Base-by-base conservation (phyloP, 2,113 vertebrate species). In the Crocuta crocuta region DNA sequence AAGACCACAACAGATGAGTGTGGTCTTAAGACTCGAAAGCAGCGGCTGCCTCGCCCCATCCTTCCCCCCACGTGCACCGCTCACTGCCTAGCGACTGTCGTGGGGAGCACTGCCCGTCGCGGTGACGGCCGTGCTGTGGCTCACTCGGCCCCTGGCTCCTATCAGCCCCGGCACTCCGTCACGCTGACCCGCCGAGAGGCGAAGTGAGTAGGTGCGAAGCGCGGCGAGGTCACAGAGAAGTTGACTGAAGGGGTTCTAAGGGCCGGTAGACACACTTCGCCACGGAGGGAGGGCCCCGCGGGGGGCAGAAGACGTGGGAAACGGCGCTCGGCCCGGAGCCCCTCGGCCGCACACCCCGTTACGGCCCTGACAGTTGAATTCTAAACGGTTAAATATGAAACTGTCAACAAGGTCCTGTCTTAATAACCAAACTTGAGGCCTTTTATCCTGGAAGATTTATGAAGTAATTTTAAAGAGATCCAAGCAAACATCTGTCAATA, bases 401-500 rank as follows among this genome's bases (percentile, higher is more conserved):
- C 99, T 99, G 99, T 99, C 99, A 99, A 98, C 99, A 99, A 98
- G 98, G 98, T 98, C 99, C 98, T 98, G 98, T 99, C 99, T 99
- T 99, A 99, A 99, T 99, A 99, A 99, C 99, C 98, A 98, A 99
- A 99, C 99, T 99, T 99, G 99, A 99, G 99, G 98, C 98, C 99
- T 99, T 99, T 99, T 99, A 99, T 99, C 99, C 99, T 71, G 97
- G 99, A 99, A 99, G 99, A 99, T 99, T 99, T 99, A 99, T 99
- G 99, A 99, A 99, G 99, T 99, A 99, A 99, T 99, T 99, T 99
- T 99, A 99, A 99, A 99, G 99, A 99, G 99, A 99, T 99, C 99
- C 99, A 99, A 99, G 99, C 99, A 99, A 99, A 99, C 99, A 99
- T 99, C 99, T 99, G 99, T 99, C 99, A 99, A 99, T 99, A 99